Percentiles rank a stretch among this genome's conserved stretches.
These are phyloP conservation scores for Tyrannus savana DNA, from an alignment of 2,113 vertebrate genomes.

Conservation along the genomic window DNA sequence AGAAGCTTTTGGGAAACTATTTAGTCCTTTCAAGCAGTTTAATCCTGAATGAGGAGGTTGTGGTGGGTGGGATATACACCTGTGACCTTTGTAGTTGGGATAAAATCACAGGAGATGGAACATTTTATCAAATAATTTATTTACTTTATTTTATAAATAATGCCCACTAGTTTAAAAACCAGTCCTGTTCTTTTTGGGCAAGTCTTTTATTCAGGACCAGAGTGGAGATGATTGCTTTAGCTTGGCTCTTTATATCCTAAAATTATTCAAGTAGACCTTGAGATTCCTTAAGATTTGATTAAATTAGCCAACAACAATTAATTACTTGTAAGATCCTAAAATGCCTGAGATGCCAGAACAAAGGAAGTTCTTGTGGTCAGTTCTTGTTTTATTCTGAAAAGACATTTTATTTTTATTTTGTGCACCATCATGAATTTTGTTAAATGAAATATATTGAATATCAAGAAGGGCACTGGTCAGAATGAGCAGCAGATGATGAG, in stretches of 20 bases:
- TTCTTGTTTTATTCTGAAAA: not conserved
- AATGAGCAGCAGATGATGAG: not conserved
- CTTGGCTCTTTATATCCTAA: not conserved
- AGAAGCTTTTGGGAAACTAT: not conserved
- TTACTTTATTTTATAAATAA: not conserved
- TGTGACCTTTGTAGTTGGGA: not conserved
- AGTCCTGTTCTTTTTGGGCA: not conserved
- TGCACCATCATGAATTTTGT: not conserved
- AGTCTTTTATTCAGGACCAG: not conserved
- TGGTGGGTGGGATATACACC: rapidly evolving
- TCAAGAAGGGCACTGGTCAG: not conserved
- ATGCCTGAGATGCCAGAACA: not conserved
- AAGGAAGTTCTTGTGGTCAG: not conserved
- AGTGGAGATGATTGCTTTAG: not conserved
- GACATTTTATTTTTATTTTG: not conserved
- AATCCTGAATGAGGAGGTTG: not conserved
- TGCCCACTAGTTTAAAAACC: not conserved
- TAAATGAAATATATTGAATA: not conserved
- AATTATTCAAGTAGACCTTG: not conserved
- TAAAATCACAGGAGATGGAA: not conserved
- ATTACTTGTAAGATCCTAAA: not conserved
- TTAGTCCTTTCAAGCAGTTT: not conserved
- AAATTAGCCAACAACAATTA: not conserved
- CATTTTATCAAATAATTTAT: not conserved
- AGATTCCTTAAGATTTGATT: not conserved